Percentiles rank a stretch among this genome's conserved stretches.
These are phyloP conservation scores for Carlito syrichta DNA, from an alignment of 2,113 vertebrate genomes.

Conservation along the genomic window DNA sequence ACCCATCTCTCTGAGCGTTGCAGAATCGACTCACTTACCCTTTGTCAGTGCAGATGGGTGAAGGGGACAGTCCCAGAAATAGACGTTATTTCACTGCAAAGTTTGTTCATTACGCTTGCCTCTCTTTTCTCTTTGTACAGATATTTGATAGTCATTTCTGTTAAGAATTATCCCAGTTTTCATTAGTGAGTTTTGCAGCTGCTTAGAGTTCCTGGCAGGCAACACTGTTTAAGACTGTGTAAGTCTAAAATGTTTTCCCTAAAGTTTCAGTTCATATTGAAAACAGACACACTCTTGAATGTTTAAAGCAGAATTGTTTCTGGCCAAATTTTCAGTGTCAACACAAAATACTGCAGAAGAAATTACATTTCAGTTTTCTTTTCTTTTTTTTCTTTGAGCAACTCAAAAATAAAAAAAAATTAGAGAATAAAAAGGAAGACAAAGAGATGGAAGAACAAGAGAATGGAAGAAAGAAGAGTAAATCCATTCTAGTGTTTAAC, in stretches of 20 bases:
- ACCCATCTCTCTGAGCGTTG: not conserved
- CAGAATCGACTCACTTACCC: not conserved
- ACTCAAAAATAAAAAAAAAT: not conserved
- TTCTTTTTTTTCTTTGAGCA: constrained; percentile 13
- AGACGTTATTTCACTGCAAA: not conserved
- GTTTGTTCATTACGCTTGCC: constrained; percentile 39
- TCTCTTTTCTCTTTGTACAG: constrained; percentile 13
- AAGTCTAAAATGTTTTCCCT: constrained; percentile 69
- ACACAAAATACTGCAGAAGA: constrained; percentile 65
- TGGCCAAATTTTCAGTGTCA: constrained; percentile 65
- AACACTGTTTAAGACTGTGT: constrained; percentile 23
- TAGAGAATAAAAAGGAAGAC: not conserved
- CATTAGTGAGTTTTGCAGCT: constrained; percentile 78
- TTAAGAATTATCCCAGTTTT: constrained; percentile 54
- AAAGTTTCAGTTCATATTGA: constrained; percentile 72
- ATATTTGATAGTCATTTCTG: constrained; percentile 44
- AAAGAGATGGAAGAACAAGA: not conserved
- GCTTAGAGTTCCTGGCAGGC: constrained; percentile 69
- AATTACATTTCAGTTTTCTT: constrained; percentile 56
- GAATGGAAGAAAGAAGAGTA: not conserved
- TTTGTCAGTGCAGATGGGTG: not conserved
- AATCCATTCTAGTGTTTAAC: not conserved
- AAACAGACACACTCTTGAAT: constrained; percentile 71
- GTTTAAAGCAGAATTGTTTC: constrained; percentile 71
- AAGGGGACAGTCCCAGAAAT: not conserved